Percentiles rank a stretch among this genome's conserved stretches.
phyloP scores from a whole-genome alignment of 2,113 vertebrate genomes.

The Loxodonta africana region DNA sequence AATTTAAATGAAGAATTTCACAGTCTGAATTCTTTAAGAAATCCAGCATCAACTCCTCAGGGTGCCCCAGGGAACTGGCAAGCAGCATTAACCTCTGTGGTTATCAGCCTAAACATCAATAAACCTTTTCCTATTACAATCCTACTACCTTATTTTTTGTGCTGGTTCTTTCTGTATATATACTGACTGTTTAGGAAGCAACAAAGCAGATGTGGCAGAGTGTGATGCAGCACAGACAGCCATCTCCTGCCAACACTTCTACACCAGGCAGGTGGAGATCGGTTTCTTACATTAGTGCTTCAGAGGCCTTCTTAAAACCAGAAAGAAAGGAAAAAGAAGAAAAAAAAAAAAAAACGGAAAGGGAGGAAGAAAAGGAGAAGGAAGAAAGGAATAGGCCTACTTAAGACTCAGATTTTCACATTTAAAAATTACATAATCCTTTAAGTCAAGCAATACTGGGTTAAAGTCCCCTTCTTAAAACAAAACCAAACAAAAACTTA shows the following conservation, averaged over 20 bases:
- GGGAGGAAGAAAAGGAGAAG: background rate
- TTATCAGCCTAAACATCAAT: background rate
- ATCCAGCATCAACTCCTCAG: background rate
- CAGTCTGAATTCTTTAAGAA: conserved; percentile 41
- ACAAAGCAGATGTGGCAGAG: background rate
- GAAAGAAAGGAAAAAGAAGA: background rate
- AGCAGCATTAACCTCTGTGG: background rate
- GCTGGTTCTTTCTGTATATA: conserved; percentile 38
- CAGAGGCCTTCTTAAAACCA: conserved; percentile 21
- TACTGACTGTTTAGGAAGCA: background rate
- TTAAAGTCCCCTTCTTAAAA: conserved; percentile 54
- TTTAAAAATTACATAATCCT: conserved; percentile 52
- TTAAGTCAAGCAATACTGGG: conserved; percentile 35
- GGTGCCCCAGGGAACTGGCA: background rate
- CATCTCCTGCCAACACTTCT: background rate
- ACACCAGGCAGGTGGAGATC: background rate
- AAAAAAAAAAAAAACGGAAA: too few species aligned
- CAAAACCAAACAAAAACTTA: conserved; percentile 23
- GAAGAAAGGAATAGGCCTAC: background rate
- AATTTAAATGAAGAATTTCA: conserved; percentile 52
- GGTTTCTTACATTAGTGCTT: background rate
- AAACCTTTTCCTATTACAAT: conserved; percentile 2
- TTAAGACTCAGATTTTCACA: background rate
- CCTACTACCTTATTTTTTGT: background rate
- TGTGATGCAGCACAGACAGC: background rate